Percentiles rank a stretch among this genome's conserved stretches.
Evolutionary conservation across 2,113 vertebrate genomes (phyloP).

Genomic region (Okapia johnstoni): DNA sequence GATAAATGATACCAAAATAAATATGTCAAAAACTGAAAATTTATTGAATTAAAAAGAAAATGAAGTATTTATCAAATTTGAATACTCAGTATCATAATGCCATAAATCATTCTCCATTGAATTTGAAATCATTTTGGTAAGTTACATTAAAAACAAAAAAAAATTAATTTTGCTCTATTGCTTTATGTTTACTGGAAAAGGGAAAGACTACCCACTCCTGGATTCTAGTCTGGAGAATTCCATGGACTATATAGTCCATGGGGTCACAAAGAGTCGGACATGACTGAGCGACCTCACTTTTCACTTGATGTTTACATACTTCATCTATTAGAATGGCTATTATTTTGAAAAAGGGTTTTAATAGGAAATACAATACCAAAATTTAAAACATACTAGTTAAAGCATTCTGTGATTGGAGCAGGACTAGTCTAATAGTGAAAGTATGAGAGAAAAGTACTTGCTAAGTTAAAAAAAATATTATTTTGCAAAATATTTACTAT

Average conservation of each 20-base stretch:
- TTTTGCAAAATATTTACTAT: not conserved
- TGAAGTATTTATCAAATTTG: not conserved
- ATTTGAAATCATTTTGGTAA: not conserved
- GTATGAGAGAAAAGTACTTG: not conserved
- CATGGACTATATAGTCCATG: not conserved
- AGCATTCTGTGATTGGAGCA: not conserved
- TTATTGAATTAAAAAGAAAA: not conserved
- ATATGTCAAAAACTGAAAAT: not conserved
- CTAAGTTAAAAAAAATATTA: not conserved
- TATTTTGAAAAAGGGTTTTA: not conserved
- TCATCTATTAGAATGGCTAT: not conserved
- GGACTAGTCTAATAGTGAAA: not conserved
- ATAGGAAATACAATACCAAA: not conserved
- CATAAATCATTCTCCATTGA: not conserved
- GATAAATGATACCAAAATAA: not conserved
- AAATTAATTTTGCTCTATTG: not conserved
- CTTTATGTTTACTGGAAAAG: not conserved
- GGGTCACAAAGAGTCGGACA: not conserved
- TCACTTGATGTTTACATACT: not conserved
- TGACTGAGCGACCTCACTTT: not conserved
- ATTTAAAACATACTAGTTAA: not conserved
- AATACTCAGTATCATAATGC: not conserved
- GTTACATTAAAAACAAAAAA: not conserved
- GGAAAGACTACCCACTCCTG: not conserved
- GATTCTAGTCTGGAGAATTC: not conserved